These are phyloP conservation scores for Rallus crepitans DNA, from an alignment of 2,797 vertebrate genomes.

Conservation along the genomic window DNA sequence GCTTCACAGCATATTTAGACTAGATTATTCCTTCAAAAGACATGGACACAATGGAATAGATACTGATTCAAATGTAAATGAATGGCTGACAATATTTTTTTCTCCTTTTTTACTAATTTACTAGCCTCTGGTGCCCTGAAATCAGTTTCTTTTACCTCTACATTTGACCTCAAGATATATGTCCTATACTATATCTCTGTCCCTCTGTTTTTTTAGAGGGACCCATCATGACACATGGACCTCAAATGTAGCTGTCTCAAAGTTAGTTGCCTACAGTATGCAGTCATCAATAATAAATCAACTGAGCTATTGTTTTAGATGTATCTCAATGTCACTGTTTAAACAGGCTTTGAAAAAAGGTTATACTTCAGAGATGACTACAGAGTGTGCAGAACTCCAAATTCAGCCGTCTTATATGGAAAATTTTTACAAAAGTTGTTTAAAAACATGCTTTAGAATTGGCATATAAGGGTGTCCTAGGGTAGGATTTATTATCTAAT, in stretches of 20 bases:
- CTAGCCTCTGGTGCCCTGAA: neutral
- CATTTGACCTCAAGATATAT: neutral
- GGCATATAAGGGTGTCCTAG: neutral
- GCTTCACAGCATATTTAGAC: neutral
- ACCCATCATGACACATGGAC: neutral
- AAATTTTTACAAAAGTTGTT: neutral
- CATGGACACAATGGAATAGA: neutral
- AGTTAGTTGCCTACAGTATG: neutral
- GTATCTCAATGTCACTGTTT: neutral
- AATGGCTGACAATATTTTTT: neutral
- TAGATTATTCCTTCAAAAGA: neutral
- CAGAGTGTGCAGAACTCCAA: neutral
- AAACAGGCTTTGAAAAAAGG: neutral
- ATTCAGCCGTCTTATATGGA: neutral
- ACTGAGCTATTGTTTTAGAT: neutral
- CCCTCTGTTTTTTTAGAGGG: neutral
- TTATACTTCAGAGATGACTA: neutral
- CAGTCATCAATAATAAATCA: neutral
- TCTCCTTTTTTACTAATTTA: neutral
- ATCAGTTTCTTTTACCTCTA: neutral
- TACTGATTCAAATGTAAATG: neutral
- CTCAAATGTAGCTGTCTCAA: neutral
- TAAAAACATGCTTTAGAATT: neutral
- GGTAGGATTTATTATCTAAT: neutral
- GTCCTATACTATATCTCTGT: neutral